These are phyloP conservation scores for Drosophila demipolita DNA, from an alignment of 2,888 invertebrate genomes.

Conservation along the genomic window DNA sequence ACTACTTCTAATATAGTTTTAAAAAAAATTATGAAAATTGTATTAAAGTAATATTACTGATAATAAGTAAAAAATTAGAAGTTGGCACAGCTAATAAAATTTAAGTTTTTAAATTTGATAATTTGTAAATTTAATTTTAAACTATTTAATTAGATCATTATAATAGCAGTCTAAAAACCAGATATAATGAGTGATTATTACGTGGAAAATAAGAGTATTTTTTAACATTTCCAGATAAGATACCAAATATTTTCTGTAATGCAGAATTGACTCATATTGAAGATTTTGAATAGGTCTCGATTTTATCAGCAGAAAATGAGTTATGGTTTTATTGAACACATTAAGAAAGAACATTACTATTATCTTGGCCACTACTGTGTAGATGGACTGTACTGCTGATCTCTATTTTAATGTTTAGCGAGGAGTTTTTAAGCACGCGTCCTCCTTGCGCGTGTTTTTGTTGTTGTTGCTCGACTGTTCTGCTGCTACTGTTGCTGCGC, in stretches of 20 bases:
- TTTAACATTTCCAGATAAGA: background rate
- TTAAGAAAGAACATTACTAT: background rate
- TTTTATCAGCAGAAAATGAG: background rate
- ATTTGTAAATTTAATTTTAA: background rate
- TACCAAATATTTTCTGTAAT: background rate
- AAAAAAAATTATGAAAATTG: background rate
- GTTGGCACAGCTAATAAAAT: background rate
- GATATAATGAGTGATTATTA: background rate
- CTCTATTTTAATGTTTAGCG: conserved; percentile 22
- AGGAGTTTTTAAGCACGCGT: conserved; percentile 27
- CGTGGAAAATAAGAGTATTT: background rate
- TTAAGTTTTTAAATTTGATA: background rate
- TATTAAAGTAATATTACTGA: background rate
- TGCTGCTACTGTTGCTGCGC: conserved; percentile 25
- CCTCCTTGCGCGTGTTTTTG: background rate
- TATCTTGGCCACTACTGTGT: background rate
- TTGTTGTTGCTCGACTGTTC: background rate
- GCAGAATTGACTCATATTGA: background rate
- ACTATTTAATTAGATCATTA: background rate
- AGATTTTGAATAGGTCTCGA: background rate
- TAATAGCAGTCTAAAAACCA: background rate
- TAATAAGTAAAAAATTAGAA: background rate
- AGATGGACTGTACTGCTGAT: background rate
- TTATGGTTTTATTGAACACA: background rate
- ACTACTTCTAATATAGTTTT: background rate